phyloP scores from a whole-genome alignment of 2,888 invertebrate genomes.

The Drosophila pseudotakahashii region DNA sequence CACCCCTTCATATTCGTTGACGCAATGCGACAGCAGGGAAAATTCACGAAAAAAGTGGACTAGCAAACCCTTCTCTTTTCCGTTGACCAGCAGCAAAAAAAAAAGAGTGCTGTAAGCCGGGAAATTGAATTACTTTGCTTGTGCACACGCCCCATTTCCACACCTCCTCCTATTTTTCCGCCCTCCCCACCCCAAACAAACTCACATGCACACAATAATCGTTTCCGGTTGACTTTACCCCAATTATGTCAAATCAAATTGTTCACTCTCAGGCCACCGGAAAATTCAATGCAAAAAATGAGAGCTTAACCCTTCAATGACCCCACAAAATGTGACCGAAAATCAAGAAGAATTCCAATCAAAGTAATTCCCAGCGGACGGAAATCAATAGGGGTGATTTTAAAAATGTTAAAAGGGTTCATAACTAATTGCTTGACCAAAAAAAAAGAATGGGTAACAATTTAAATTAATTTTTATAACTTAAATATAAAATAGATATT shows the following conservation, averaged over 20 bases:
- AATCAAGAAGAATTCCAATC: constrained; percentile 44
- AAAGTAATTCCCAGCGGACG: constrained; percentile 52
- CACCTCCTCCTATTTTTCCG: constrained; percentile 4
- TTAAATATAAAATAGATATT: no score
- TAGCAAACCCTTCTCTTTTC: constrained; percentile 29
- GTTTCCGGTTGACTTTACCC: constrained; percentile 75
- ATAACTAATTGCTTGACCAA: constrained; percentile 6
- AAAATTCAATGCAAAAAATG: constrained; percentile 26
- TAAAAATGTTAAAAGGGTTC: not conserved
- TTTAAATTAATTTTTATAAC: no score
- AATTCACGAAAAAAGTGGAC: constrained; percentile 5
- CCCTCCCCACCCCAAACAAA: constrained; percentile 1
- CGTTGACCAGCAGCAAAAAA: constrained; percentile 37
- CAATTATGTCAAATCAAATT: constrained; percentile 75
- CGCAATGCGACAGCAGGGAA: constrained; percentile 65
- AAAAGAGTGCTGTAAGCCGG: constrained; percentile 45
- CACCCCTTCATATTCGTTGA: constrained; percentile 47
- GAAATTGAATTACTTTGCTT: constrained; percentile 69
- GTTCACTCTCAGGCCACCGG: constrained; percentile 50
- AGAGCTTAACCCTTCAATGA: constrained; percentile 24
- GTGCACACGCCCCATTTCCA: constrained; percentile 32
- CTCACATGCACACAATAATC: constrained; percentile 57
- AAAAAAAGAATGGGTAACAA: not conserved
- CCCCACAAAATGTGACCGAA: constrained; percentile 30
- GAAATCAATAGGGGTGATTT: constrained; percentile 21